phyloP scores from a whole-genome alignment of 2,888 invertebrate species.

The Pachliopta kotzebuea region DNA sequence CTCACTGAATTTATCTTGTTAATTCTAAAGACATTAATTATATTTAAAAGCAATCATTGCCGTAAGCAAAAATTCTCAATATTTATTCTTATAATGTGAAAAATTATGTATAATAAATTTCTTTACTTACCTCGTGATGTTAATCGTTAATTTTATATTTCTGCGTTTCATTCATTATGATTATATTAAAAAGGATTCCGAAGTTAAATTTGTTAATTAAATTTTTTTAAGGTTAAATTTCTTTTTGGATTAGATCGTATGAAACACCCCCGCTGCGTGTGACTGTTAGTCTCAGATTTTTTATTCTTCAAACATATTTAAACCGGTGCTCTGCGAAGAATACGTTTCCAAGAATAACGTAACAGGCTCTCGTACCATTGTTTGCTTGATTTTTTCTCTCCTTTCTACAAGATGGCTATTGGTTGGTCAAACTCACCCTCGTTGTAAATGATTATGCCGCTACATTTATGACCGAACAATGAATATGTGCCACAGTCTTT shows the following conservation, averaged over 20 bases:
- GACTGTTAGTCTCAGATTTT: neutral
- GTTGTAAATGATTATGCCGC: constrained; percentile 35
- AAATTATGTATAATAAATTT: too few relatives aligned
- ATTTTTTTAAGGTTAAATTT: too few relatives aligned
- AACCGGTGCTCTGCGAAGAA: constrained; percentile 44
- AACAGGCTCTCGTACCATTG: constrained; percentile 19
- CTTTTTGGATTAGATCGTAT: neutral
- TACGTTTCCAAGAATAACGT: constrained; percentile 44
- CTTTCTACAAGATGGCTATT: constrained; percentile 22
- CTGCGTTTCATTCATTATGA: neutral
- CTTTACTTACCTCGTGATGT: too few relatives aligned
- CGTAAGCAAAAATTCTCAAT: too few relatives aligned
- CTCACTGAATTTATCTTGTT: too few relatives aligned
- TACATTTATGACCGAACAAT: constrained; percentile 31
- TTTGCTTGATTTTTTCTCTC: constrained; percentile 29
- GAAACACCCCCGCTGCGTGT: constrained; percentile 2
- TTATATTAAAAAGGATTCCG: too few relatives aligned
- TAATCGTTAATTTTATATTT: too few relatives aligned
- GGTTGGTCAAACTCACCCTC: constrained; percentile 22
- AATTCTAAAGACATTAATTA: too few relatives aligned
- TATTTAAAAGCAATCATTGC: too few relatives aligned
- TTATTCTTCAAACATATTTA: constrained; percentile 44
- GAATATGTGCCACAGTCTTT: constrained; percentile 30
- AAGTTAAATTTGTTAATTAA: too few relatives aligned
- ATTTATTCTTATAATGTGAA: too few relatives aligned